Percentiles rank a stretch among this genome's conserved stretches.
These are phyloP conservation scores for Bucorvus abyssinicus DNA, from an alignment of 2,797 vertebrate species.

Conservation along the genomic window DNA sequence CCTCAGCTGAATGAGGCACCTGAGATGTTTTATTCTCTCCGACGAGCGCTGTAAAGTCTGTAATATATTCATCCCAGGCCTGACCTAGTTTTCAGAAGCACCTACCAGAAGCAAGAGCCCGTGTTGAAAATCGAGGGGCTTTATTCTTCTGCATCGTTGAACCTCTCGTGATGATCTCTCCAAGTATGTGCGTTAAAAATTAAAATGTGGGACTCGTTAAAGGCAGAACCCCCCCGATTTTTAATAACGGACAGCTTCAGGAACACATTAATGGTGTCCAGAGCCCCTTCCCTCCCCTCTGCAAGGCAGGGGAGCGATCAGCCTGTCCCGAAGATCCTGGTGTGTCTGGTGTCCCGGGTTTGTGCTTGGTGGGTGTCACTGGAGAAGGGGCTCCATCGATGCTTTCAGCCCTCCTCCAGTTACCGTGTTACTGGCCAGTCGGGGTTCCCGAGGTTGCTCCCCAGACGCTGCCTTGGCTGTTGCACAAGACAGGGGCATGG, in stretches of 20 bases:
- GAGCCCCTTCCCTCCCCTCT: background rate
- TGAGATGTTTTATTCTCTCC: background rate
- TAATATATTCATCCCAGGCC: slow-evolving; percentile 28
- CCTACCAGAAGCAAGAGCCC: background rate
- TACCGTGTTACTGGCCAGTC: background rate
- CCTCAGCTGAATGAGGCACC: background rate
- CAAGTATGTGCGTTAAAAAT: background rate
- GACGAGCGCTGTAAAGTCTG: background rate
- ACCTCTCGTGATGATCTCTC: background rate
- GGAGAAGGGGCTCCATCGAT: background rate
- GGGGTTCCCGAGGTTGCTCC: background rate
- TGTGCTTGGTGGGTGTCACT: background rate
- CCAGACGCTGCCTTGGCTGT: background rate
- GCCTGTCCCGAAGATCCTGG: background rate
- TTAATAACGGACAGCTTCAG: background rate
- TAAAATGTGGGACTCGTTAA: background rate
- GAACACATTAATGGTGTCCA: background rate
- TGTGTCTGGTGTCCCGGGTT: background rate
- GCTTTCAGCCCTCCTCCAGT: background rate
- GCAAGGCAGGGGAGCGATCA: background rate
- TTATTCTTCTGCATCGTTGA: background rate
- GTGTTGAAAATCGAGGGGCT: background rate
- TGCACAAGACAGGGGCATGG: background rate
- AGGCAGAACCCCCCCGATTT: background rate
- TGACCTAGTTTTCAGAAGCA: slow-evolving; percentile 42